These are phyloP conservation scores for Meles meles DNA, from an alignment of 2,113 vertebrate species.

Conservation along the genomic window DNA sequence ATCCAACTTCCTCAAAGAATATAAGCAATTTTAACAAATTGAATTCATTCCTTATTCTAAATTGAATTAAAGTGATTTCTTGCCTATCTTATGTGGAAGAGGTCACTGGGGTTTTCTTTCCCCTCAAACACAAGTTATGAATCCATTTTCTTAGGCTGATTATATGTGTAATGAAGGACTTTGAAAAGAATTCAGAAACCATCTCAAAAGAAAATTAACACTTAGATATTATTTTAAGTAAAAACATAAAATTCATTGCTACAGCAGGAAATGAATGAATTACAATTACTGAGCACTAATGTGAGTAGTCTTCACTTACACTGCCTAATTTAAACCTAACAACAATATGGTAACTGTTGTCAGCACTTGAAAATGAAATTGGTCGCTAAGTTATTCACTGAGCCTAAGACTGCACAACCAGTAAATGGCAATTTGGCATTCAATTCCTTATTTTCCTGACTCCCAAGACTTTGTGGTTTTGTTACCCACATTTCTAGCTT, in stretches of 20 bases:
- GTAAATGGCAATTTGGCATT: neutral
- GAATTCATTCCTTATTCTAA: neutral
- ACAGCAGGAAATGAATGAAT: neutral
- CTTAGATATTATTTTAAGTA: neutral
- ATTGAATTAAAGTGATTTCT: slow-evolving; percentile 37
- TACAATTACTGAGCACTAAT: neutral
- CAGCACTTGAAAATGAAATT: neutral
- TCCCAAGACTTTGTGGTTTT: neutral
- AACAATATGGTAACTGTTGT: neutral
- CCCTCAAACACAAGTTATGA: slow-evolving; percentile 27
- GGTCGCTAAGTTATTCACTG: neutral
- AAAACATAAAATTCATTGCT: neutral
- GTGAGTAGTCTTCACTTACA: neutral
- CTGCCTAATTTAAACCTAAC: neutral
- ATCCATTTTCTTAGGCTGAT: slow-evolving; percentile 28
- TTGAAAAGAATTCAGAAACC: slow-evolving; percentile 30
- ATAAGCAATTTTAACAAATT: slow-evolving; percentile 21
- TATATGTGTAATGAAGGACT: slow-evolving; percentile 3
- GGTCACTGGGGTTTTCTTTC: slow-evolving; percentile 22
- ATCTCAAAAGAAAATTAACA: neutral
- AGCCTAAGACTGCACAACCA: neutral
- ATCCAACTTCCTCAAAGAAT: neutral
- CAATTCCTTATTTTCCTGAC: neutral
- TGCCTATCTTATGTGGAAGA: neutral
- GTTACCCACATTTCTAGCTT: neutral